Percentiles rank a stretch among this genome's conserved stretches.
Evolutionary conservation across 2,888 invertebrate species (phyloP).

Genomic region (Isotomurus palustris): DNA sequence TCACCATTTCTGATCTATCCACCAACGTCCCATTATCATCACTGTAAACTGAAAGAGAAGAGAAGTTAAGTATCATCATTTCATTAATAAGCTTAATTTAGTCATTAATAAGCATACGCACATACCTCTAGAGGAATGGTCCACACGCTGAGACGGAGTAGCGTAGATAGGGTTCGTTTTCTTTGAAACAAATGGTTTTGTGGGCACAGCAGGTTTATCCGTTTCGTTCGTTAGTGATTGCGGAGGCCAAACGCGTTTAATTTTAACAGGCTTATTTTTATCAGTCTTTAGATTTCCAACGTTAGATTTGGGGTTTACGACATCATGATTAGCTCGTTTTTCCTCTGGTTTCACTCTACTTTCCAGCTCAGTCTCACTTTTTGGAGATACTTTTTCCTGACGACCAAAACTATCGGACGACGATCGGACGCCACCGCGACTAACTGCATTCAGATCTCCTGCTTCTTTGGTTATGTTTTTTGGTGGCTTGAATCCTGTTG

Average conservation of each 20-base stretch:
- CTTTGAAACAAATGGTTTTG: conserved; percentile 60
- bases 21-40: conserved; percentile 32
- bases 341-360: conserved; percentile 49
- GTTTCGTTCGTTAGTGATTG: conserved; percentile 49
- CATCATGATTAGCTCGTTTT: conserved; percentile 54
- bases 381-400: conserved; percentile 18
- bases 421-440: background rate
- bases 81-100: background rate
- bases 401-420: conserved; percentile 53
- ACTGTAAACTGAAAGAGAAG: conserved; percentile 24
- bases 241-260: conserved; percentile 55
- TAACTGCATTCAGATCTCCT: conserved; percentile 16
- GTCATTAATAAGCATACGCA: background rate
- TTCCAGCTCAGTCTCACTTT: conserved; percentile 7
- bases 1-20: conserved; percentile 45
- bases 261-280: conserved; percentile 33
- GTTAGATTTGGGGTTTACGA: conserved; percentile 40
- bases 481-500: conserved; percentile 21
- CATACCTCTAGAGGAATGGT: conserved; percentile 44
- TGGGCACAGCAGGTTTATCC: conserved; percentile 67
- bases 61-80: background rate
- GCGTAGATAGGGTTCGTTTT: conserved; percentile 67
- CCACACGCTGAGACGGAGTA: conserved; percentile 57
- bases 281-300: conserved; percentile 39
- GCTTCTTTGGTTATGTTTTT: conserved; percentile 29